Percentiles rank a stretch among this genome's conserved stretches.
phyloP scores from a whole-genome alignment of 2,888 invertebrate species.

The Lutraria lutraria region DNA sequence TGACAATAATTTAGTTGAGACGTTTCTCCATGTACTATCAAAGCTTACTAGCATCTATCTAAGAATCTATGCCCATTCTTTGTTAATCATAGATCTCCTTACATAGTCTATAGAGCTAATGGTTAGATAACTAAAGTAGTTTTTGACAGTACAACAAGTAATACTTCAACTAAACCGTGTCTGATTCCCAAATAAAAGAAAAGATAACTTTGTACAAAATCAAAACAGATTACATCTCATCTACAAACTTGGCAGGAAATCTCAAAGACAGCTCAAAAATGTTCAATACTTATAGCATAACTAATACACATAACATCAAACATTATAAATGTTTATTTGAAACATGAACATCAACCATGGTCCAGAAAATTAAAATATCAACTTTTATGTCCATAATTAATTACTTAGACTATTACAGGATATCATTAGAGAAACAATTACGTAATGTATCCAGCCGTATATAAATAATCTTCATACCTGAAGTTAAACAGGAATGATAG shows the following conservation, averaged over 20 bases:
- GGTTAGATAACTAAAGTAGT: background rate
- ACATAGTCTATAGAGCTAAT: no score
- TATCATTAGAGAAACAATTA: background rate
- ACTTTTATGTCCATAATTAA: background rate
- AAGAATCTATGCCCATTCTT: background rate
- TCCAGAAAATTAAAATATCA: background rate
- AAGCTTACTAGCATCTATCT: background rate
- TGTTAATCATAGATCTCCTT: no score
- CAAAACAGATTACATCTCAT: background rate
- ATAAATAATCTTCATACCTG: background rate
- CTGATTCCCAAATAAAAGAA: slow-evolving; percentile 16
- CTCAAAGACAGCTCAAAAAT: slow-evolving; percentile 23
- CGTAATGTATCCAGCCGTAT: background rate
- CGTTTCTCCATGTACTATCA: background rate
- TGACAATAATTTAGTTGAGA: background rate
- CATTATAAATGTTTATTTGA: background rate
- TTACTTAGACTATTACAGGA: background rate
- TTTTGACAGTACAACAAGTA: background rate
- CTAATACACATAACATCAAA: background rate
- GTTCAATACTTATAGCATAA: background rate
- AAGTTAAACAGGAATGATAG: no score
- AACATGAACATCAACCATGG: background rate
- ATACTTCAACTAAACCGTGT: background rate
- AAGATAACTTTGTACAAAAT: slow-evolving; percentile 21
- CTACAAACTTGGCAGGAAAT: slow-evolving; percentile 18